These are phyloP conservation scores for Peromyscus attwateri DNA, from an alignment of 2,797 vertebrate genomes.

Conservation along the genomic window DNA sequence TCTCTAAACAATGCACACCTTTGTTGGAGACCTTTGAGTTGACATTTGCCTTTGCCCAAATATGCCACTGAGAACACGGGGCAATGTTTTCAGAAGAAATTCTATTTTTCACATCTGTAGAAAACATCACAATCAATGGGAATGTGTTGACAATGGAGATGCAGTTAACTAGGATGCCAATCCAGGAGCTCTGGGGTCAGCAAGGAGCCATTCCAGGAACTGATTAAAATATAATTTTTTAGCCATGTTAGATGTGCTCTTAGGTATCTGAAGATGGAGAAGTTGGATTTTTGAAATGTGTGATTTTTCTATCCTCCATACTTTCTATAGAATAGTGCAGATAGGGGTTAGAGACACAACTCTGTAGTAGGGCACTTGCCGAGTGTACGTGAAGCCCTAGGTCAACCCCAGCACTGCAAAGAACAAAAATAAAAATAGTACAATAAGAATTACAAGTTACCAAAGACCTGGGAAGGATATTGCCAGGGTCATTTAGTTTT, in stretches of 20 bases:
- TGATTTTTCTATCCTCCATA: background rate
- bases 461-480: background rate
- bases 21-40: conserved; percentile 77
- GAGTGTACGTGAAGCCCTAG: too few relatives aligned
- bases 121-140: conserved; percentile 28
- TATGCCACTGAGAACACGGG: conserved; percentile 45
- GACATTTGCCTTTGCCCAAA: conserved; percentile 81
- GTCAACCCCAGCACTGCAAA: background rate
- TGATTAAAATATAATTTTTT: conserved; percentile 22
- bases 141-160: conserved; percentile 12
- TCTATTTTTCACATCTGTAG: conserved; percentile 43
- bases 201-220: background rate
- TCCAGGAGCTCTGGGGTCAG: background rate
- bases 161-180: background rate
- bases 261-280: conserved; percentile 5
- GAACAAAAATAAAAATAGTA: background rate
- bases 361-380: background rate
- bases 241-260: background rate
- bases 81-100: conserved; percentile 70
- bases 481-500: background rate
- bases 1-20: conserved; percentile 69
- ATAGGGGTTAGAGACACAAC: background rate
- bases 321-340: background rate
- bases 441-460: background rate
- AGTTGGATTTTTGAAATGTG: conserved; percentile 2